A percentile compares a stretch with the other conserved stretches of the same genome.
Evolutionary conservation across 2,888 invertebrate genomes (phyloP).

Genomic region (Brachyopa scutellaris): DNA sequence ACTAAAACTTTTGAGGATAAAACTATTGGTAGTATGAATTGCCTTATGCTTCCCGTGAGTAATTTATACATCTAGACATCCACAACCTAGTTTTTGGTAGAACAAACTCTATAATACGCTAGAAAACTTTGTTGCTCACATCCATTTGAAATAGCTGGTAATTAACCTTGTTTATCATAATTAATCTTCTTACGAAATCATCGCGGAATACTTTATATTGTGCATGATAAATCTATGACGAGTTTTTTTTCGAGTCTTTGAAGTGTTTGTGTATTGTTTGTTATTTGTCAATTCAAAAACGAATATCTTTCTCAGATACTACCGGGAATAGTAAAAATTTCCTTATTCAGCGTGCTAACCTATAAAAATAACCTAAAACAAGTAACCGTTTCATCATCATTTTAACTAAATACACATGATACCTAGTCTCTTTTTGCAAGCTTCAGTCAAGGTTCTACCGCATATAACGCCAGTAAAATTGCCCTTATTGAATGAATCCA

Average conservation of each 20-base stretch:
- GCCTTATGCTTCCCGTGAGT: too few relatives aligned
- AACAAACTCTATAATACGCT: too few relatives aligned
- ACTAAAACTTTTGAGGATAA: too few relatives aligned
- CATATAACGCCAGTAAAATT: slow-evolving; percentile 7
- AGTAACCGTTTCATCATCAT: too few relatives aligned
- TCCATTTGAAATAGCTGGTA: not conserved
- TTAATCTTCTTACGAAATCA: not conserved
- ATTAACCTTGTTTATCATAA: not conserved
- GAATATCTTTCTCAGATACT: slow-evolving; percentile 11
- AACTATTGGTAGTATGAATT: too few relatives aligned
- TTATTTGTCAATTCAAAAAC: not conserved
- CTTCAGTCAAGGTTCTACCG: not conserved
- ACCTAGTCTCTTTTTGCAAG: slow-evolving; percentile 4
- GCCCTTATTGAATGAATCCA: not conserved
- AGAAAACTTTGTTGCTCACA: not conserved
- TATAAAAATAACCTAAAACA: too few relatives aligned
- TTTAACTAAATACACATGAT: too few relatives aligned
- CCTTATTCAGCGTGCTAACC: too few relatives aligned
- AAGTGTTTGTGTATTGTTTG: not conserved
- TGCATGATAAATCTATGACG: slow-evolving; percentile 26
- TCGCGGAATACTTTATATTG: slow-evolving; percentile 2
- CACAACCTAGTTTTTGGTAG: too few relatives aligned
- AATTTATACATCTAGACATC: too few relatives aligned
- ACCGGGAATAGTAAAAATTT: not conserved
- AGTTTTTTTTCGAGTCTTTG: slow-evolving; percentile 4